Evolutionary conservation across 2,113 vertebrate species (phyloP).

Genomic region (Mesembrinibis cayennensis): DNA sequence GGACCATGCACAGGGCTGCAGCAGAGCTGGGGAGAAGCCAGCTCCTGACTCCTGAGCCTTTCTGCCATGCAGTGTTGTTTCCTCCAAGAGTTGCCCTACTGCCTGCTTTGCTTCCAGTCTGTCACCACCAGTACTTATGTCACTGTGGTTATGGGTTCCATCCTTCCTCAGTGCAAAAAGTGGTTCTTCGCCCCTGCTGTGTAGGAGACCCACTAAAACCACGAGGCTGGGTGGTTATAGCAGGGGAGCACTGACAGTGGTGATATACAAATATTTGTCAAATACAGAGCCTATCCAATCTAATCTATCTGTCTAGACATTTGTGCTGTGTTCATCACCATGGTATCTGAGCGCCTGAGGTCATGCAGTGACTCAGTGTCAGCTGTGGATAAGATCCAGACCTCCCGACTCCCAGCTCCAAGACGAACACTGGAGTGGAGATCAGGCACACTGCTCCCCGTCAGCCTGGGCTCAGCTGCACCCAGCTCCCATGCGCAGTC

Average conservation of each 20-base stretch:
- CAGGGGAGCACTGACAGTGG: background rate
- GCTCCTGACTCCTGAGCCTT: background rate
- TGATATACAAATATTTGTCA: background rate
- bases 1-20: background rate
- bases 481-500: background rate
- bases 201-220: background rate
- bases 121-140: background rate
- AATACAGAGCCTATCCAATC: background rate
- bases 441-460: background rate
- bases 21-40: background rate
- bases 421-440: background rate
- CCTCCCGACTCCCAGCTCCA: background rate
- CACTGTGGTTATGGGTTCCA: background rate
- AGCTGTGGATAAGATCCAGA: constrained; percentile 26
- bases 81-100: background rate
- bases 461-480: background rate
- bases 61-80: background rate
- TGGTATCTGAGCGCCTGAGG: constrained; percentile 1
- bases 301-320: constrained; percentile 30
- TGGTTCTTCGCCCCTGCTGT: background rate
- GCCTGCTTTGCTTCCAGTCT: background rate
- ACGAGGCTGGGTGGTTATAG: background rate
- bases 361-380: constrained; percentile 59
- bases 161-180: background rate
- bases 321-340: constrained; percentile 63